Evolutionary conservation across 2,113 vertebrate genomes (phyloP).

Genomic region (Ancistrus triradiatus): DNA sequence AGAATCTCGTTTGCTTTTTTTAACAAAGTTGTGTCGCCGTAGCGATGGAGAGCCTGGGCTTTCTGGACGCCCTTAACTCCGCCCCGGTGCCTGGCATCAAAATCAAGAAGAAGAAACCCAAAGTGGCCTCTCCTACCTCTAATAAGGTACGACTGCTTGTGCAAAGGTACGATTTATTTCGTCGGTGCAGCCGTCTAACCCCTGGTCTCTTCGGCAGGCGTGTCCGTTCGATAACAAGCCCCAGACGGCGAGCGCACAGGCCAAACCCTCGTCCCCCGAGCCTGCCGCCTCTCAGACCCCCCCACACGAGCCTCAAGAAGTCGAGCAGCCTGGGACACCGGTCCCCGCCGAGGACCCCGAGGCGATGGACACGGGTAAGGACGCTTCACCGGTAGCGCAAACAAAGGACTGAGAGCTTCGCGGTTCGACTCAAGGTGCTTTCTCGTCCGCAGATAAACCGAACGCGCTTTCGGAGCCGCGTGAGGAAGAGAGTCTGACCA

Average conservation of each 20-base stretch:
- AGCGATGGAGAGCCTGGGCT: conserved; percentile 92
- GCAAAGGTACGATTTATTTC: too few relatives aligned
- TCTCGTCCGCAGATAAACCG: conserved; percentile 58
- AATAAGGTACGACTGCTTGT: conserved; percentile 80
- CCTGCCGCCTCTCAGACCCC: conserved; percentile 47
- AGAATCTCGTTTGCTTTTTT: too few relatives aligned
- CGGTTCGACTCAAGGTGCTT: not conserved
- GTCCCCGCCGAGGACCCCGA: conserved; percentile 83
- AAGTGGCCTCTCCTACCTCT: conserved; percentile 81
- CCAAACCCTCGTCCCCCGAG: conserved; percentile 84
- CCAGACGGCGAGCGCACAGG: conserved; percentile 42
- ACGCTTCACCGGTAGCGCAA: not conserved
- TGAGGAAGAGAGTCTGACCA: conserved; percentile 73
- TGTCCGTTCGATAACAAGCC: conserved; percentile 84
- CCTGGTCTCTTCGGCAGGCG: conserved; percentile 56
- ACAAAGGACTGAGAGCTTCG: too few relatives aligned
- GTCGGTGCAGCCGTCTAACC: too few relatives aligned
- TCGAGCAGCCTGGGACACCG: conserved; percentile 83
- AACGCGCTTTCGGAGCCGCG: conserved; percentile 68
- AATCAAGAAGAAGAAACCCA: conserved; percentile 93
- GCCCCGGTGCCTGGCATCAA: conserved; percentile 91
- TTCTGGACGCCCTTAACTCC: conserved; percentile 91
- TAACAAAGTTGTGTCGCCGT: conserved; percentile 17
- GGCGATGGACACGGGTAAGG: conserved; percentile 73
- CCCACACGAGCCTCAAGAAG: conserved; percentile 72